Percentiles rank a stretch among this genome's conserved stretches.
phyloP scores from a whole-genome alignment of 1,140 invertebrate species.

The Hydropsyche tenuis region DNA sequence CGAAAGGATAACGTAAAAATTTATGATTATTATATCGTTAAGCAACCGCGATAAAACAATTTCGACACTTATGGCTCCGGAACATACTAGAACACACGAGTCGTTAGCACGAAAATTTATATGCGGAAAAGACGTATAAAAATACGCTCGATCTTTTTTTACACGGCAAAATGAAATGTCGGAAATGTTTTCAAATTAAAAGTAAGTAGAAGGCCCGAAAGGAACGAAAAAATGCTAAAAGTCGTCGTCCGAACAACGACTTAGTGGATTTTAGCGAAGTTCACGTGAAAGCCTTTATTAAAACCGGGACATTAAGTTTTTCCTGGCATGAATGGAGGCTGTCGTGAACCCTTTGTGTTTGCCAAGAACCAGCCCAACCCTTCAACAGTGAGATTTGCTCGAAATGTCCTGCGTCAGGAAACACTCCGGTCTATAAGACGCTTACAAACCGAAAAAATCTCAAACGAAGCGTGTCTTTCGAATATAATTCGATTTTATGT shows the following conservation, averaged over 20 bases:
- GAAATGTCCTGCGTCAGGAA: constrained; percentile 4
- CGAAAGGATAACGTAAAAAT: neutral
- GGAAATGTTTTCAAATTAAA: neutral
- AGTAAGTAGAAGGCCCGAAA: neutral
- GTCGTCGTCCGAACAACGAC: neutral
- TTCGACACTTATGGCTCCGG: neutral
- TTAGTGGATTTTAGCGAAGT: neutral
- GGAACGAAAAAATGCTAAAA: neutral
- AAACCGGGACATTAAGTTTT: constrained; percentile 11
- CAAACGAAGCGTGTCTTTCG: too few species aligned
- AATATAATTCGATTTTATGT: neutral
- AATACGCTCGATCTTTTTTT: too few species aligned
- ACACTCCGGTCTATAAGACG: too few species aligned
- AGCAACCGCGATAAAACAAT: constrained; percentile 19
- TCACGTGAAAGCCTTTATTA: constrained; percentile 32
- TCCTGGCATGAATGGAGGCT: constrained; percentile 30
- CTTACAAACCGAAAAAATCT: neutral
- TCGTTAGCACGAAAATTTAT: neutral
- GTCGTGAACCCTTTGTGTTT: constrained; percentile 27
- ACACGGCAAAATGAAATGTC: too few species aligned
- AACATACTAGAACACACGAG: neutral
- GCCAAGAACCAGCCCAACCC: constrained; percentile 6
- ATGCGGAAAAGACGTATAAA: neutral
- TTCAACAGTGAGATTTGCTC: constrained; percentile 13
- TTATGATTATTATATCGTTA: neutral